Evolutionary conservation across 2,888 invertebrate species (phyloP), one percentile per base, ranked within the genome.

Genomic region (Scaptomyza parva): DNA sequence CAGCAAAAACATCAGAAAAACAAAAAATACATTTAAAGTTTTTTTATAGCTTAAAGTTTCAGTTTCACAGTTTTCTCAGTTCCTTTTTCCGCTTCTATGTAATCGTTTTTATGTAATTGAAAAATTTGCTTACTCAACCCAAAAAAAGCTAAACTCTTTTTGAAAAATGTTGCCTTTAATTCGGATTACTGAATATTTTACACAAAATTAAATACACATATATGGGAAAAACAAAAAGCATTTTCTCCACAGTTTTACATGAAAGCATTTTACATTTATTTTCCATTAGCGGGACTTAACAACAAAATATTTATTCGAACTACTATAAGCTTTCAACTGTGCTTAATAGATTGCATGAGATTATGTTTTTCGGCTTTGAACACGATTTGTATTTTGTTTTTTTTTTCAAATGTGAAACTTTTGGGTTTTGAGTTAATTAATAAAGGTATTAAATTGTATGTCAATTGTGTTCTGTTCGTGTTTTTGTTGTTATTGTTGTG

Each of bases 41-140:
- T 58, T 40, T 3, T 28, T 28, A 2, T 30, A 41, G 47, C 58
- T 58, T 72, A 60, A 73, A 69, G 73, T 37, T 39, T 39, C 50
- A n/a, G n/a, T n/a, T n/a, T n/a, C n/a, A n/a, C n/a, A n/a, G n/a
- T n/a, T 22, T 5, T 22, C 3, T 5, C 8, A 22, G 26, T 48
- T 43, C 2, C 5, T n/a, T 33, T 9, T 55, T n/a, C 45, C 40
- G 35, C 24, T 44, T 40, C n/a, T 50, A 20, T 28, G 22, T n/a
- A n/a, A n/a, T n/a, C n/a, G 41, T 35, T 63, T 54, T 53, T 11
- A 50, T 58, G 24, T 64, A 58, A 69, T 70, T 70, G 50, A 53
- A 68, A 68, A 64, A 54, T 69, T 68, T 63, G 48, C 52, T 53
- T 41, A 57, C 43, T 33, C 51, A n/a, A 55, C 33, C 62, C 18